These are phyloP conservation scores for Sebastiscus albofasciatus DNA, from an alignment of 2,797 vertebrate species.

Conservation along the genomic window DNA sequence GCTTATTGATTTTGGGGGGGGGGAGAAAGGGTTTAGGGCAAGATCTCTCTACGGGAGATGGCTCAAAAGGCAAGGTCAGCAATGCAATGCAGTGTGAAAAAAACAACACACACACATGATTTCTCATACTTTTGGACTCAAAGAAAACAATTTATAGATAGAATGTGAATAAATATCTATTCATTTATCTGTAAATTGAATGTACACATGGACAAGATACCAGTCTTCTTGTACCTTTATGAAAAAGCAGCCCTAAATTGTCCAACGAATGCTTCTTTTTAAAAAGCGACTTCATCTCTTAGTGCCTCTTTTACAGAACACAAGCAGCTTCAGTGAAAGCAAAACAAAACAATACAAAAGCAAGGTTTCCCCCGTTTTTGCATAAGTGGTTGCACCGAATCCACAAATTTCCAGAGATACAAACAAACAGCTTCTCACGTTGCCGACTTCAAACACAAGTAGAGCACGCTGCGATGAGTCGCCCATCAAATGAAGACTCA, in stretches of 20 bases:
- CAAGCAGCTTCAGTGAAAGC: constrained; percentile 1
- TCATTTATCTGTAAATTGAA: background rate
- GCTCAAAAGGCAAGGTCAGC: constrained; percentile 66
- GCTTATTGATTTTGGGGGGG: constrained; percentile 70
- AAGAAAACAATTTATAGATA: background rate
- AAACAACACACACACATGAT: constrained; percentile 3
- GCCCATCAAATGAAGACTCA: constrained; percentile 5
- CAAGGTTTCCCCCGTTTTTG: background rate
- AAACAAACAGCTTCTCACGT: constrained; percentile 31
- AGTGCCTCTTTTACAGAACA: background rate
- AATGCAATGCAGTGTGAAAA: constrained; percentile 18
- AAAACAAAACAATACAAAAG: constrained; percentile 3
- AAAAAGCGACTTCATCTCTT: background rate
- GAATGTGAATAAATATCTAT: background rate
- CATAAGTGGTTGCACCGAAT: constrained; percentile 13
- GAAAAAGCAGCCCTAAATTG: background rate
- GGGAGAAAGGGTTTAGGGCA: constrained; percentile 46
- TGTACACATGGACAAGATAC: background rate
- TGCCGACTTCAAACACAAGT: constrained; percentile 42
- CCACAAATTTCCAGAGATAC: constrained; percentile 15
- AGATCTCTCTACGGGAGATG: constrained; percentile 40
- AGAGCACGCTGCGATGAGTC: background rate
- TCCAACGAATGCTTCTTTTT: background rate
- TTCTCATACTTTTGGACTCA: background rate
- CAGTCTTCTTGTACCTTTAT: background rate